Conservation (phyloP, 2,797 vertebrate genomes). For the Ficedula albicollis region DNA sequence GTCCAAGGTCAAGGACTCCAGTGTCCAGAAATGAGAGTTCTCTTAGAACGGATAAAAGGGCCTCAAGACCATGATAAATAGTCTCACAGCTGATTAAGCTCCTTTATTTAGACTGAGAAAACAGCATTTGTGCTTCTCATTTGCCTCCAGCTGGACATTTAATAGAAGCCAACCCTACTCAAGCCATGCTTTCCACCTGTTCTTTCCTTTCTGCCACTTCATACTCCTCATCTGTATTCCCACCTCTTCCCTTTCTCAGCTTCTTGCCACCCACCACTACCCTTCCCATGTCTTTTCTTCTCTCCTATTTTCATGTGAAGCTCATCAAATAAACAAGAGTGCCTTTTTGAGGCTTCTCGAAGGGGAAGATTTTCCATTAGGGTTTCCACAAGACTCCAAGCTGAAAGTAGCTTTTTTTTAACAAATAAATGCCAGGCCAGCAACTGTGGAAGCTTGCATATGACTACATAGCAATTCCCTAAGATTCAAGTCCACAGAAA, state of each 20-base stretch:
- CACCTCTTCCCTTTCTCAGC: neutral
- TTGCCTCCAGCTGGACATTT: neutral
- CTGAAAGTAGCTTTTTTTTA: neutral
- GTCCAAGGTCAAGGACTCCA: conserved; percentile 74
- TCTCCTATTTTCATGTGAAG: neutral
- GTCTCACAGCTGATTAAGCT: conserved; percentile 58
- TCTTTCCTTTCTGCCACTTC: neutral
- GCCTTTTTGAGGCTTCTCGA: neutral
- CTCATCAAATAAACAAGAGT: neutral
- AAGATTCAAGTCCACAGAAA: neutral
- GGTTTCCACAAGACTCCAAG: neutral
- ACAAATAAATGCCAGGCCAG: neutral
- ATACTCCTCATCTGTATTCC: neutral
- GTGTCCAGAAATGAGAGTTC: conserved; percentile 65
- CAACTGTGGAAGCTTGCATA: neutral
- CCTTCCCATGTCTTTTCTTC: neutral
- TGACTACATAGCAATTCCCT: neutral
- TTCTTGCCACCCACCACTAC: neutral
- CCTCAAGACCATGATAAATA: conserved; percentile 68
- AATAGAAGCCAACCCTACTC: neutral
- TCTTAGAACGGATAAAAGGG: conserved; percentile 34
- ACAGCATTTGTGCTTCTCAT: neutral
- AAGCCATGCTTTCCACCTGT: neutral
- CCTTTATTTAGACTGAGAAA: conserved; percentile 39
- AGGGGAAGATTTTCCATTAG: neutral